Conservation (phyloP, 53 echinoderm and acorn worm genomes). For the Echinarachnius parma region DNA sequence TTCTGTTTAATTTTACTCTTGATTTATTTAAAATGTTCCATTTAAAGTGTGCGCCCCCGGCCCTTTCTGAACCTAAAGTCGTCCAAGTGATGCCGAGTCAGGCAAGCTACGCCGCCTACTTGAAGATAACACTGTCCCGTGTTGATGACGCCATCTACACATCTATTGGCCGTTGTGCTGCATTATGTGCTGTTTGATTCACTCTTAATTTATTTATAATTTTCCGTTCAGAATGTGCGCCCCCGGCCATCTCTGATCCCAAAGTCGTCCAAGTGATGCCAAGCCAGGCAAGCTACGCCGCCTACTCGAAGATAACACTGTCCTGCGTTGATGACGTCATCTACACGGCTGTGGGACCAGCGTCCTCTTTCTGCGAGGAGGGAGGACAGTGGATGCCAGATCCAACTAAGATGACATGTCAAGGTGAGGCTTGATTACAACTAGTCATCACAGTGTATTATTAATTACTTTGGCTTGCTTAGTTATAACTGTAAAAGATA, state of each 20-base stretch:
- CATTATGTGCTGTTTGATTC: too few species aligned
- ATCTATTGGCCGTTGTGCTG: too few species aligned
- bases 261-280: constrained; percentile 6
- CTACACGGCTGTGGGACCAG: constrained; percentile 18
- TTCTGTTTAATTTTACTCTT: too few species aligned
- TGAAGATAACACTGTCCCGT: background rate
- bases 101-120: too few species aligned
- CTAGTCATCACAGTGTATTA: too few species aligned
- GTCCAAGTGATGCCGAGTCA: too few species aligned
- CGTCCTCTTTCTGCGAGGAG: background rate
- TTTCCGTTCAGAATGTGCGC: constrained; percentile 1
- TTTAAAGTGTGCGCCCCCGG: too few species aligned
- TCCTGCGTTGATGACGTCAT: constrained; percentile 22
- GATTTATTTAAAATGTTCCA: background rate
- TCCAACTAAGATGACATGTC: constrained; percentile 36
- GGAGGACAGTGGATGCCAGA: constrained; percentile 20
- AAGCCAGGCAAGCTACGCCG: constrained; percentile 7
- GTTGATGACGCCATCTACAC: too few species aligned
- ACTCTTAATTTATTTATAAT: too few species aligned
- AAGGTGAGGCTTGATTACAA: constrained; percentile 4
- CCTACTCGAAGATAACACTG: constrained; percentile 15
- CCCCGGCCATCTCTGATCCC: constrained; percentile 1
- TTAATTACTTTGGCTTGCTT: too few species aligned
- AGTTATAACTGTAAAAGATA: too few species aligned
- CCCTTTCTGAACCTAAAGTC: too few species aligned